These are phyloP conservation scores for Hemicordylus capensis DNA, from an alignment of 2,113 vertebrate species.

Conservation along the genomic window DNA sequence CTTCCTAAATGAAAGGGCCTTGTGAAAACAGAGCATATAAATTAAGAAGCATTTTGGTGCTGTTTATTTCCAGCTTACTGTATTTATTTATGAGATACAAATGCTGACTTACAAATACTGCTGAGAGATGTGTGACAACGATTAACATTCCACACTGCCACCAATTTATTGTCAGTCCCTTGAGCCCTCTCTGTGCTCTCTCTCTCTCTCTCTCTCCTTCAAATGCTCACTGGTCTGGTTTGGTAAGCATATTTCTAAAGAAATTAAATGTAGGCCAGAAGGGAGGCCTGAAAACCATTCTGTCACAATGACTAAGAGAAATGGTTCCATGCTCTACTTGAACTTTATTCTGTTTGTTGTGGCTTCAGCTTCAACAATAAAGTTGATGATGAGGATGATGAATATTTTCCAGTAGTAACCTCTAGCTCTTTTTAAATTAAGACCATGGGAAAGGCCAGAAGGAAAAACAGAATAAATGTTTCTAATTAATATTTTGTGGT, in stretches of 20 bases:
- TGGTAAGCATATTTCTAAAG: background rate
- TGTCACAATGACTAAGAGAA: background rate
- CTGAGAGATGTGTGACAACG: background rate
- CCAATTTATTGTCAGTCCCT: background rate
- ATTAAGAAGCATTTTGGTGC: background rate
- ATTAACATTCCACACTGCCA: background rate
- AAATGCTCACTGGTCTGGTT: background rate
- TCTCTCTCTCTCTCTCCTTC: background rate
- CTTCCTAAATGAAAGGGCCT: background rate
- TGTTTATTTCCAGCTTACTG: background rate
- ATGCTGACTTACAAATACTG: background rate
- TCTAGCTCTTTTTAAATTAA: background rate
- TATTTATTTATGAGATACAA: background rate
- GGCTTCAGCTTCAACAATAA: background rate
- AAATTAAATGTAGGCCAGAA: background rate
- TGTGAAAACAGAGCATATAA: background rate
- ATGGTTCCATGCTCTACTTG: background rate
- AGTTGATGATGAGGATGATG: background rate
- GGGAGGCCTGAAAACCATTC: background rate
- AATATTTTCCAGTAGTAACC: slow-evolving; percentile 4
- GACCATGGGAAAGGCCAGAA: background rate
- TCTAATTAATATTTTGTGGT: background rate
- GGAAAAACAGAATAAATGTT: background rate
- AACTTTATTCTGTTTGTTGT: background rate
- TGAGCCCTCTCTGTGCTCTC: background rate